phyloP scores from a whole-genome alignment of 2,797 vertebrate genomes.

The Hypotaenidia philippensis region DNA sequence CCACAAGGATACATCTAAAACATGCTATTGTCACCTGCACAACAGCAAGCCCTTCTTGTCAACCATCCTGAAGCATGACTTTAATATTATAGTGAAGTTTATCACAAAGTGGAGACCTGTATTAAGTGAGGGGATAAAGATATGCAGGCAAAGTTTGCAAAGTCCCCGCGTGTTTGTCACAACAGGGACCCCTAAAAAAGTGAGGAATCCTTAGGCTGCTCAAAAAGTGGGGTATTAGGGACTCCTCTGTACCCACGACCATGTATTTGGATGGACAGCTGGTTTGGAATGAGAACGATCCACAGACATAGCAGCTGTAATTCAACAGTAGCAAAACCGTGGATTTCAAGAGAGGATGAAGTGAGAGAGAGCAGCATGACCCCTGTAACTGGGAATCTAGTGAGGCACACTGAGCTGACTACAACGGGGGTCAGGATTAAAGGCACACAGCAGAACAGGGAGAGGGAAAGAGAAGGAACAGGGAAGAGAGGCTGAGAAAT shows the following conservation, averaged over 20 bases:
- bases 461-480: neutral
- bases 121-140: neutral
- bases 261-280: accelerated
- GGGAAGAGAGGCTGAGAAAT: neutral
- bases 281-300: accelerated
- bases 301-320: neutral
- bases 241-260: neutral
- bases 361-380: neutral
- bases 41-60: neutral
- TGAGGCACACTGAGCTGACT: neutral
- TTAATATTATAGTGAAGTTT: neutral
- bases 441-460: neutral
- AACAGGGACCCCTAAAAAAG: neutral
- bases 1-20: neutral
- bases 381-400: accelerated
- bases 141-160: neutral
- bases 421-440: neutral
- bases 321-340: neutral
- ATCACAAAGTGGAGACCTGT: neutral
- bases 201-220: neutral
- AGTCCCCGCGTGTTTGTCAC: accelerated
- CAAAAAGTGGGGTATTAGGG: neutral
- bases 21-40: neutral
- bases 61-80: neutral
- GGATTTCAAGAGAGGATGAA: neutral